These are phyloP conservation scores for Lepidocyrtinus sp. DNA, from an alignment of 2,888 invertebrate species.

Conservation along the genomic window DNA sequence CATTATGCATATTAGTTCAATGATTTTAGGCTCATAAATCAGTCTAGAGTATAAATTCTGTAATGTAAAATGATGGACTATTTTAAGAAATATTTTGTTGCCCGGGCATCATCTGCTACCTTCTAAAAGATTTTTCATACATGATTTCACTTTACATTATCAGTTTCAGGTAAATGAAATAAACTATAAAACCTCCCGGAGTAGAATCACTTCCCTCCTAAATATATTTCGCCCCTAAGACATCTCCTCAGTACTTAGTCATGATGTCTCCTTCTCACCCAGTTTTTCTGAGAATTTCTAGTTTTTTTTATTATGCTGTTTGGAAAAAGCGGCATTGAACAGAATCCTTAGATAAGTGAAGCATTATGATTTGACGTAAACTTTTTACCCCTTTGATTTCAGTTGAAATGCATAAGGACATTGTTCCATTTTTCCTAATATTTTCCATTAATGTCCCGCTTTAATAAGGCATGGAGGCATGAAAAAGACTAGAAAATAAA, in stretches of 20 bases:
- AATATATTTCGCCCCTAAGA: no score
- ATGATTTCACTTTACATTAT: no score
- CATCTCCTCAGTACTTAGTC: no score
- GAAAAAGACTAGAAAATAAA: slow-evolving; percentile 42
- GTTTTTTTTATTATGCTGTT: slow-evolving; percentile 15
- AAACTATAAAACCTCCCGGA: no score
- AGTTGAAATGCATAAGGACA: not conserved
- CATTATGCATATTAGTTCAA: not conserved
- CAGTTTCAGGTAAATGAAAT: no score
- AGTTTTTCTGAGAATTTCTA: slow-evolving; percentile 20
- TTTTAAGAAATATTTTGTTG: no score
- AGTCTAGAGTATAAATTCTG: no score
- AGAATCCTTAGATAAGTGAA: slow-evolving; percentile 57
- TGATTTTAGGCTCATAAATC: not conserved
- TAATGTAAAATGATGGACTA: no score
- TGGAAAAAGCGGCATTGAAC: slow-evolving; percentile 15
- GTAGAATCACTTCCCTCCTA: no score
- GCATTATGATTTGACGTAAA: slow-evolving; percentile 38
- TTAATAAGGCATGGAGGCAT: slow-evolving; percentile 45
- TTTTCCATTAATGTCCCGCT: slow-evolving; percentile 18
- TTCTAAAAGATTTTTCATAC: no score
- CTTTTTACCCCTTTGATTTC: slow-evolving; percentile 16
- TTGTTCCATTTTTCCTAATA: not conserved
- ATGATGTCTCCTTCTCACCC: no score
- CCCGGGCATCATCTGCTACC: no score